Percentiles rank a stretch among this genome's conserved stretches.
Evolutionary conservation across 2,113 vertebrate species (phyloP).

Genomic region (Balaenoptera acutorostrata): DNA sequence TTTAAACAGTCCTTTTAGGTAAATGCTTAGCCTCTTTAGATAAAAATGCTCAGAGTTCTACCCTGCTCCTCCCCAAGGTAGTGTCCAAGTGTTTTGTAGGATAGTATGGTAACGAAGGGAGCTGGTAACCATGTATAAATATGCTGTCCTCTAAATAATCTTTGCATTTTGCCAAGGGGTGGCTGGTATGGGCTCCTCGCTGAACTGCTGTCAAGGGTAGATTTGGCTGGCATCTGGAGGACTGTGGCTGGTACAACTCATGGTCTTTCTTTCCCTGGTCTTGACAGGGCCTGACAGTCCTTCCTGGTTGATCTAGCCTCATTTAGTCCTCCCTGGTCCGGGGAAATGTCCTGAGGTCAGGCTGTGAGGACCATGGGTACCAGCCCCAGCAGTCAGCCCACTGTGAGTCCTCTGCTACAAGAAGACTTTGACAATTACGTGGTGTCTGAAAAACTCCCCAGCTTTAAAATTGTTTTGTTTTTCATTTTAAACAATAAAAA

Average conservation of each 20-base stretch:
- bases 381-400: neutral
- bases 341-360: neutral
- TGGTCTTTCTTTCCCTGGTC: neutral
- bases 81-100: neutral
- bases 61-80: neutral
- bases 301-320: neutral
- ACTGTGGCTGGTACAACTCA: neutral
- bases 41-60: neutral
- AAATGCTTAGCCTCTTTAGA: neutral
- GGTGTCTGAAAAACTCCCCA: neutral
- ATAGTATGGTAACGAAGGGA: neutral
- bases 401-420: neutral
- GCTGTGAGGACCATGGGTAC: neutral
- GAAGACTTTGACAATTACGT: neutral
- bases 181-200: rapidly evolving
- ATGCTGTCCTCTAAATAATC: neutral
- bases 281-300: neutral
- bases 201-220: neutral
- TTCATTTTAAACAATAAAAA: neutral
- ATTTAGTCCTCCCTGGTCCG: neutral
- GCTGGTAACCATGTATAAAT: neutral
- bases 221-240: neutral
- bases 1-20: neutral
- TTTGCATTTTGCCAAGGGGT: neutral
- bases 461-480: neutral